These are phyloP conservation scores for Heliconius ethilla DNA, from an alignment of 2,888 invertebrate species.

Conservation along the genomic window DNA sequence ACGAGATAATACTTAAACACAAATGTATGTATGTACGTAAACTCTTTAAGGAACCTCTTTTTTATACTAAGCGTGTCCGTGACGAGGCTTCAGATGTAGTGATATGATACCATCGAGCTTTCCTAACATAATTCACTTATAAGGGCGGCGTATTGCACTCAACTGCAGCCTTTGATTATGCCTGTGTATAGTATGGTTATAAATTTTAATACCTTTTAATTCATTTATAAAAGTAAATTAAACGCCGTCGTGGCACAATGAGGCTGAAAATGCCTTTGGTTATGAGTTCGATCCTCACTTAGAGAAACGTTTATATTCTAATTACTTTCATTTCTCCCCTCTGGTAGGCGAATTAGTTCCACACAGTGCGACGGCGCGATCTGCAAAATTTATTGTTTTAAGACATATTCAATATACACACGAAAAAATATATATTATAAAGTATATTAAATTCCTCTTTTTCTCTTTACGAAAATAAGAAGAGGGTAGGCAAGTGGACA, in stretches of 20 bases:
- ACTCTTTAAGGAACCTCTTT: slow-evolving; percentile 9
- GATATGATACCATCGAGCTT: slow-evolving; percentile 16
- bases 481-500: slow-evolving; percentile 2
- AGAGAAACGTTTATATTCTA: too few relatives aligned
- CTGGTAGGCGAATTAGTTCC: too few relatives aligned
- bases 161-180: slow-evolving; percentile 4
- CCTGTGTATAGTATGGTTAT: background rate
- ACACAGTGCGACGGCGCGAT: too few relatives aligned
- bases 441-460: background rate
- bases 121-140: slow-evolving; percentile 7
- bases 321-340: too few relatives aligned
- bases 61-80: background rate
- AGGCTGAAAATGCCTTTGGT: too few relatives aligned
- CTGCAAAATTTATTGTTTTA: too few relatives aligned
- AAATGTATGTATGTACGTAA: background rate
- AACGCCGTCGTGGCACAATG: too few relatives aligned
- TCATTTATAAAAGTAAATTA: too few relatives aligned
- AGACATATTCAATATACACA: too few relatives aligned
- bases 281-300: too few relatives aligned
- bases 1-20: background rate
- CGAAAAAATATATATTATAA: too few relatives aligned
- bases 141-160: background rate
- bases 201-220: too few relatives aligned
- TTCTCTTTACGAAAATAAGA: background rate
- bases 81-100: slow-evolving; percentile 16